Percentiles rank a stretch among this genome's conserved stretches.
phyloP scores from a whole-genome alignment of 1,140 invertebrate species.

The Listronotus bonariensis region DNA sequence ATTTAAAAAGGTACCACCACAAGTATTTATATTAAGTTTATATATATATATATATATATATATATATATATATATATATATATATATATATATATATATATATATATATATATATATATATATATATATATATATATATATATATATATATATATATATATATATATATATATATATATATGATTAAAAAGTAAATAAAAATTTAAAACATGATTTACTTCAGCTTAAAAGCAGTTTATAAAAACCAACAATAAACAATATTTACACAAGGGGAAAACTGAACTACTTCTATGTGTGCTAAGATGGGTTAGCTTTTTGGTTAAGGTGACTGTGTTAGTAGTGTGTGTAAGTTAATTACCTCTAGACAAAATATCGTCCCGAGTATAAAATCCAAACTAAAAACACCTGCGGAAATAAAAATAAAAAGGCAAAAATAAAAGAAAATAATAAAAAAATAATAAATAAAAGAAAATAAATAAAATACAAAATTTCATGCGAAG shows the following conservation, averaged over 20 bases:
- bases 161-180: too few relatives aligned
- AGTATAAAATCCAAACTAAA: constrained; percentile 39
- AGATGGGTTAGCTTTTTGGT: constrained; percentile 34
- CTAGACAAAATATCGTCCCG: constrained; percentile 30
- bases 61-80: too few relatives aligned
- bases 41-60: too few relatives aligned
- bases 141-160: too few relatives aligned
- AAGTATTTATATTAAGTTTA: too few relatives aligned
- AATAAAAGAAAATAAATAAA: constrained; percentile 21
- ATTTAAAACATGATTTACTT: too few relatives aligned
- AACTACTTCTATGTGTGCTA: constrained; percentile 44
- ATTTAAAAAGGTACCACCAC: too few relatives aligned
- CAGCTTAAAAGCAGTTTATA: not conserved
- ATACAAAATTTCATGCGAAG: not conserved
- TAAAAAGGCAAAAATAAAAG: constrained; percentile 34
- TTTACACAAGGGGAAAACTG: constrained; percentile 42
- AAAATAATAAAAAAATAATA: constrained; percentile 21
- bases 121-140: too few relatives aligned
- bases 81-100: too few relatives aligned
- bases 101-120: too few relatives aligned
- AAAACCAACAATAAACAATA: constrained; percentile 27
- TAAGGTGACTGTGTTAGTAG: constrained; percentile 38
- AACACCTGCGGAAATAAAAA: constrained; percentile 41
- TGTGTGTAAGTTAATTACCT: constrained; percentile 39
- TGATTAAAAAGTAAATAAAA: too few relatives aligned